Evolutionary conservation across 30 jellyfish, hydroid and myxozoan genomes (phyloP).

Genomic region (Hydractinia symbiolongicarpus): DNA sequence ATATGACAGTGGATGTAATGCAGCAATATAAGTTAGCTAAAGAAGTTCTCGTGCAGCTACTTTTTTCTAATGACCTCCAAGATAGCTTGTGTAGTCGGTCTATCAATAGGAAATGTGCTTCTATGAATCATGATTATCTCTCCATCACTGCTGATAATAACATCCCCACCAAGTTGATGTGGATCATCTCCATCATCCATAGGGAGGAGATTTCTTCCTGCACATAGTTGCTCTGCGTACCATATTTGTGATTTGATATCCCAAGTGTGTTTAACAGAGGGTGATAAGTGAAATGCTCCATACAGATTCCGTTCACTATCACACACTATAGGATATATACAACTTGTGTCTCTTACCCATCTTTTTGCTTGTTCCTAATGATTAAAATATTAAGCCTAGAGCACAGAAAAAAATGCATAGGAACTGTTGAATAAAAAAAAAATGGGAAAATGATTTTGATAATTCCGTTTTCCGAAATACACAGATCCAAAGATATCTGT

Average conservation of each 20-base stretch:
- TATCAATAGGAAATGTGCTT: constrained; percentile 52
- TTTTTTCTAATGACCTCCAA: too few relatives aligned
- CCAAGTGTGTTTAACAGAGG: constrained; percentile 66
- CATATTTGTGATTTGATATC: constrained; percentile 33
- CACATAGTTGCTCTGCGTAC: constrained; percentile 62
- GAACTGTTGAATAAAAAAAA: too few relatives aligned
- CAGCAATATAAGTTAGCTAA: too few relatives aligned
- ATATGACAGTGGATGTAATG: too few relatives aligned
- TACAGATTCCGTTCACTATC: constrained; percentile 59
- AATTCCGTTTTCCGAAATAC: too few relatives aligned
- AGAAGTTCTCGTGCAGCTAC: too few relatives aligned
- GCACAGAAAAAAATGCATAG: too few relatives aligned
- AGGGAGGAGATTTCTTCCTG: constrained; percentile 37
- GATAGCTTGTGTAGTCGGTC: constrained; percentile 42
- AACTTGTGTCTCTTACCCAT: constrained; percentile 21
- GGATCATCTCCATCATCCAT: constrained; percentile 78
- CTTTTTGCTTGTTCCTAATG: constrained; percentile 1
- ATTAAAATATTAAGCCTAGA: neutral
- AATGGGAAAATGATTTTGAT: too few relatives aligned
- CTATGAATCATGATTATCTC: constrained; percentile 38
- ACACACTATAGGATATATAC: constrained; percentile 53
- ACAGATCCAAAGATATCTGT: too few relatives aligned
- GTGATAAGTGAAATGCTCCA: constrained; percentile 39
- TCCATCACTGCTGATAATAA: constrained; percentile 41
- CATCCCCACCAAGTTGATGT: constrained; percentile 91